A percentile compares a stretch with the other conserved stretches of the same genome.
Evolutionary conservation across 2,797 vertebrate genomes (phyloP).

Genomic region (Dendrocincla fuliginosa): DNA sequence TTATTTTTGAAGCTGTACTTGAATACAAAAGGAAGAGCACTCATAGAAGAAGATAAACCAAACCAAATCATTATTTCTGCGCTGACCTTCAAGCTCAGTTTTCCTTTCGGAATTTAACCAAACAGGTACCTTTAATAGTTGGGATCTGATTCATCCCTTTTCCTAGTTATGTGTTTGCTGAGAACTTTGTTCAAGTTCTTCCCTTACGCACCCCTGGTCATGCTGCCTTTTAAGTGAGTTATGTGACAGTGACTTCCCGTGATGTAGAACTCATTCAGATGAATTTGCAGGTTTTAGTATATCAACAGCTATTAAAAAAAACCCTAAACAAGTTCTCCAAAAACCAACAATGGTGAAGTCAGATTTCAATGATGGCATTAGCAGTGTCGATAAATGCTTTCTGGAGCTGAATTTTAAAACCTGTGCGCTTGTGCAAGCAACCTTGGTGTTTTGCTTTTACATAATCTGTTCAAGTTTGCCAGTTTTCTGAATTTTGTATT

Average conservation of each 20-base stretch:
- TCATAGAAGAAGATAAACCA: not conserved
- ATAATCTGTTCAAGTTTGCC: not conserved
- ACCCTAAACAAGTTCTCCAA: not conserved
- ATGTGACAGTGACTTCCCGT: not conserved
- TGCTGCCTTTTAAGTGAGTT: not conserved
- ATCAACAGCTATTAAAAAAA: not conserved
- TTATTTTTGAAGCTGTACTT: not conserved
- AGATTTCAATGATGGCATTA: not conserved
- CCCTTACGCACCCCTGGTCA: rapidly evolving
- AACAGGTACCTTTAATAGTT: not conserved
- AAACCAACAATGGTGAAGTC: not conserved
- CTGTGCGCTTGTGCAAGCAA: not conserved
- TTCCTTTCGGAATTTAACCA: not conserved
- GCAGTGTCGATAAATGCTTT: not conserved
- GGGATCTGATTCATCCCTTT: not conserved
- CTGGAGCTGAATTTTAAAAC: not conserved
- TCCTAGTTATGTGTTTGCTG: not conserved
- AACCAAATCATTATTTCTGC: not conserved
- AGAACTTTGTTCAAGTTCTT: not conserved
- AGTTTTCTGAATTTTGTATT: not conserved
- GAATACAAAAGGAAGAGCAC: not conserved
- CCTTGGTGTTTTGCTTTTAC: not conserved
- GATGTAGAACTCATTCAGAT: not conserved
- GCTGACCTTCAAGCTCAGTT: not conserved
- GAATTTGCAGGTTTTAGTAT: not conserved